Percentiles rank a stretch among this genome's conserved stretches.
These are phyloP conservation scores for Chloroceryle amazona DNA, from an alignment of 2,797 vertebrate species.

Conservation along the genomic window DNA sequence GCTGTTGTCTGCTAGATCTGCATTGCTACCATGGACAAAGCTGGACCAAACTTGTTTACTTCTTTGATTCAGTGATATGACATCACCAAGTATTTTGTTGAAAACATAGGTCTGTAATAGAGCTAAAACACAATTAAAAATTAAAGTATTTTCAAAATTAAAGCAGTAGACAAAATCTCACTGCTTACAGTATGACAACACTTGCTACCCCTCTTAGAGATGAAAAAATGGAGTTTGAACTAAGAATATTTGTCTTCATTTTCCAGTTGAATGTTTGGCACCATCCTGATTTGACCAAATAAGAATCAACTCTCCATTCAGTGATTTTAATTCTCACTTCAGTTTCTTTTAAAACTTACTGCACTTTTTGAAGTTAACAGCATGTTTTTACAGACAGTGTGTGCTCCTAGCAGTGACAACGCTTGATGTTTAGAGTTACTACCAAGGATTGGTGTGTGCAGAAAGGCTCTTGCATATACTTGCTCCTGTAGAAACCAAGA, in stretches of 20 bases:
- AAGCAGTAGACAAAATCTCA: background rate
- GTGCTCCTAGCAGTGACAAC: too few species aligned
- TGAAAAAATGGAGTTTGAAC: background rate
- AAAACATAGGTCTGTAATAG: background rate
- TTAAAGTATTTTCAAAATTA: background rate
- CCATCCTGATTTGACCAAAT: background rate
- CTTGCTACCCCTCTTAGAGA: background rate
- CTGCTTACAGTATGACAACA: background rate
- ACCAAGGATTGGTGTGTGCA: background rate
- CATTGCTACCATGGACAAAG: background rate
- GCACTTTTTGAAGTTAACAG: too few species aligned
- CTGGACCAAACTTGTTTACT: background rate
- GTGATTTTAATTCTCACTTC: too few species aligned
- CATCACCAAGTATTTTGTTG: background rate
- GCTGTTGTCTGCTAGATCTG: background rate
- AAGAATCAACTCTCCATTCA: background rate
- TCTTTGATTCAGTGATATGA: background rate
- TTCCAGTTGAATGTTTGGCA: background rate
- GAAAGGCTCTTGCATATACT: background rate
- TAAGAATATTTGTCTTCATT: background rate
- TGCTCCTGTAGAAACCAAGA: background rate
- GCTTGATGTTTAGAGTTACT: background rate
- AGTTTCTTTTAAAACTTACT: too few species aligned
- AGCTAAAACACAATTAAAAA: background rate
- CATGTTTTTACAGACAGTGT: too few species aligned